Evolutionary conservation across 2,888 invertebrate genomes (phyloP).

Genomic region (Barypeithes pellucidus): DNA sequence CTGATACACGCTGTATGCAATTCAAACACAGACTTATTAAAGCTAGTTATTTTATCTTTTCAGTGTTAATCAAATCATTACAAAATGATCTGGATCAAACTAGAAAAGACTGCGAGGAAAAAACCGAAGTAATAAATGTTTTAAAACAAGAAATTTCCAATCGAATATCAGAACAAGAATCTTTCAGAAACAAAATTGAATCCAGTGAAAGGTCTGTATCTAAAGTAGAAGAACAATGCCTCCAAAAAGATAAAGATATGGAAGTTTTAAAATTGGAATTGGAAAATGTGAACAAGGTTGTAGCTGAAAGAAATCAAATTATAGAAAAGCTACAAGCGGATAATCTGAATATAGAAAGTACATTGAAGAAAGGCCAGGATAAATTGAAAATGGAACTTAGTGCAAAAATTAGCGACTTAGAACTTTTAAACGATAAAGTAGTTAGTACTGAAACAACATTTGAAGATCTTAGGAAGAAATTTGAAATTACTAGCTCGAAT

Average conservation of each 20-base stretch:
- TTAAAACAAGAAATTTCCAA: slow-evolving; percentile 59
- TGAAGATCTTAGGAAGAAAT: slow-evolving; percentile 69
- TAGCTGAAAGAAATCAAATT: slow-evolving; percentile 59
- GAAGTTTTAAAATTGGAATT: slow-evolving; percentile 62
- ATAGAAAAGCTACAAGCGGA: slow-evolving; percentile 58
- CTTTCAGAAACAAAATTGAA: slow-evolving; percentile 58
- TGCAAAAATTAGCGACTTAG: slow-evolving; percentile 74
- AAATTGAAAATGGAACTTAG: slow-evolving; percentile 70
- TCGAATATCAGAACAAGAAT: slow-evolving; percentile 58
- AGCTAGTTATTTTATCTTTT: slow-evolving; percentile 48
- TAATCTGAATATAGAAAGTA: slow-evolving; percentile 60
- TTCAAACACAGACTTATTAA: too few species aligned
- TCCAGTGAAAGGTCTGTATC: slow-evolving; percentile 33
- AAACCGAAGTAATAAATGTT: slow-evolving; percentile 56
- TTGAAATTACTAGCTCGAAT: slow-evolving; percentile 57
- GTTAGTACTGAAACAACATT: slow-evolving; percentile 29
- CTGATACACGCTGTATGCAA: too few species aligned
- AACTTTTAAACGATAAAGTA: slow-evolving; percentile 59
- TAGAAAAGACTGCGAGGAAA: slow-evolving; percentile 59
- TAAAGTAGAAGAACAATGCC: slow-evolving; percentile 50
- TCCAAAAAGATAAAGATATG: slow-evolving; percentile 50
- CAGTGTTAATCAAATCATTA: slow-evolving; percentile 59
- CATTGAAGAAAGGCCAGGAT: slow-evolving; percentile 63
- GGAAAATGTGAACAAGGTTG: slow-evolving; percentile 62
- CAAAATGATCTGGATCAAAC: slow-evolving; percentile 61